phyloP scores from a whole-genome alignment of 2,113 vertebrate species.

The Acrocephalus kingi region DNA sequence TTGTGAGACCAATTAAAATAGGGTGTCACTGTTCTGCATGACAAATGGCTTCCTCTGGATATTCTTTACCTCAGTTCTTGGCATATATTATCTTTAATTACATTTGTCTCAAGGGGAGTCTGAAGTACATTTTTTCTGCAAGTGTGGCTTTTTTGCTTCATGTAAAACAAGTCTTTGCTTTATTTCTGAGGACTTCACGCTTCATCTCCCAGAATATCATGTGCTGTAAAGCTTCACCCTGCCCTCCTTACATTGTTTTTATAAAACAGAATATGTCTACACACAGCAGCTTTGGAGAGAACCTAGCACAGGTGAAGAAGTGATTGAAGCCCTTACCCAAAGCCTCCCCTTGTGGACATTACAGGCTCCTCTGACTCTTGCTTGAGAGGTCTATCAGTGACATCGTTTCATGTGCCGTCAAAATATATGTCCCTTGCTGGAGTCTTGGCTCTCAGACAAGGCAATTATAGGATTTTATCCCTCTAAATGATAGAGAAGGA shows the following conservation, averaged over 20 bases:
- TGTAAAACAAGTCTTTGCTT: neutral
- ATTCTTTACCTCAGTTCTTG: neutral
- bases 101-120: conserved; percentile 15
- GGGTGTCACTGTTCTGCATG: neutral
- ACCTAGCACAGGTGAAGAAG: neutral
- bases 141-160: neutral
- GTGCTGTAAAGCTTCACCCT: neutral
- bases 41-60: conserved; percentile 42
- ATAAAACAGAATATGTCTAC: neutral
- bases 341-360: neutral
- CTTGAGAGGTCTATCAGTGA: neutral
- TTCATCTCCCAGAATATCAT: neutral
- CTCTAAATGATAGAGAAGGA: neutral
- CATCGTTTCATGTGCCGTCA: fast-evolving
- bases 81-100: conserved; percentile 1
- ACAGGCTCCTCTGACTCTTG: neutral
- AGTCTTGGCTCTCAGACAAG: neutral
- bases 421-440: neutral
- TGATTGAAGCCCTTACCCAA: neutral
- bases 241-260: neutral
- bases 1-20: conserved; percentile 39
- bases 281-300: neutral
- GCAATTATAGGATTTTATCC: neutral
- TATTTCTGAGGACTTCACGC: neutral
- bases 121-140: neutral